Conservation (phyloP, 2,113 vertebrate genomes). For the Epinephelus cyanopodus region DNA sequence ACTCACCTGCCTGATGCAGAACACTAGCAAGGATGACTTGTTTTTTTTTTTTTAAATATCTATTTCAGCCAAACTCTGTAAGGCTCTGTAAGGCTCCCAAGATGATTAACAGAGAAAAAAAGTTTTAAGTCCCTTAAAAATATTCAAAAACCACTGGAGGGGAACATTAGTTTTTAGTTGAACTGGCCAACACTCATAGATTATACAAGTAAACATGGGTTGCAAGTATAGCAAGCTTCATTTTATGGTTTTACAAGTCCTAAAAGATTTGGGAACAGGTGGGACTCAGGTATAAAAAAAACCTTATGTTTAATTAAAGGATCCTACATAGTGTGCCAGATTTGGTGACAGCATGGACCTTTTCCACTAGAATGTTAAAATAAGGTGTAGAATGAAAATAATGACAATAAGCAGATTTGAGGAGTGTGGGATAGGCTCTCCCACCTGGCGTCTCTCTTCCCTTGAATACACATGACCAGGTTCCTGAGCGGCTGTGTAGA, state of each 20-base stretch:
- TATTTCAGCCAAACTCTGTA: too few relatives aligned
- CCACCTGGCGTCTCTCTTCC: constrained; percentile 78
- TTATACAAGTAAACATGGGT: neutral
- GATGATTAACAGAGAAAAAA: too few relatives aligned
- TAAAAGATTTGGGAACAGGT: too few relatives aligned
- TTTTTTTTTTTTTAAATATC: too few relatives aligned
- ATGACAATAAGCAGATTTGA: neutral
- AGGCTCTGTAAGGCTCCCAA: too few relatives aligned
- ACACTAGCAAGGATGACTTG: too few relatives aligned
- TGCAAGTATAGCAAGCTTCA: too few relatives aligned
- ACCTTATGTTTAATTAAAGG: neutral
- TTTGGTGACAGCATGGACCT: neutral
- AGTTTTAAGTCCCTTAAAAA: too few relatives aligned
- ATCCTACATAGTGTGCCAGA: neutral
- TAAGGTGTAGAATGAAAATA: neutral
- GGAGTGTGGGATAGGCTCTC: neutral
- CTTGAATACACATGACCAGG: constrained; percentile 73
- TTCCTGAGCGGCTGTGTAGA: constrained; percentile 67
- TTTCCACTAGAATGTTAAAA: neutral
- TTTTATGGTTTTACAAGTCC: too few relatives aligned
- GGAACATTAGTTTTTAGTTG: neutral
- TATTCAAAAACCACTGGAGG: neutral
- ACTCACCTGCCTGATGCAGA: too few relatives aligned
- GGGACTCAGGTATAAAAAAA: neutral
- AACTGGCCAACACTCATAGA: neutral